phyloP scores from a whole-genome alignment of 2,797 vertebrate genomes.

The Sphenodon punctatus region DNA sequence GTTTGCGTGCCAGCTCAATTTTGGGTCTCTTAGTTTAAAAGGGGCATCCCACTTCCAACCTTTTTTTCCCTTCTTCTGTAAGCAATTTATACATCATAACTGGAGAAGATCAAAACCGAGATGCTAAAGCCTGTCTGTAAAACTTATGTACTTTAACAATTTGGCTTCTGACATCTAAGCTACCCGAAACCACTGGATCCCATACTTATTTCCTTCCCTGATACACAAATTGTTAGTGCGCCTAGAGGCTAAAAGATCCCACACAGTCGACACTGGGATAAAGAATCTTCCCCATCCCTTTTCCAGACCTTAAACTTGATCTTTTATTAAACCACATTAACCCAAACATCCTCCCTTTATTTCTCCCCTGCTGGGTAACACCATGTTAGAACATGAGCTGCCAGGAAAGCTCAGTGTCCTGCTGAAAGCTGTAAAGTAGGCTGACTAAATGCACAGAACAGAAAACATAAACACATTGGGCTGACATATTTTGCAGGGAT shows the following conservation, averaged over 20 bases:
- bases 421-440: constrained; percentile 41
- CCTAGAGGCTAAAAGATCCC: neutral
- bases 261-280: constrained; percentile 1
- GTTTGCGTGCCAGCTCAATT: fast-evolving
- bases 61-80: neutral
- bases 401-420: constrained; percentile 37
- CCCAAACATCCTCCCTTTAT: constrained; percentile 63
- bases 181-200: neutral
- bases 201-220: fast-evolving
- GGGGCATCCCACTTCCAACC: neutral
- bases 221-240: neutral
- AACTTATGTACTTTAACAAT: neutral
- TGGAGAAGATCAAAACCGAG: neutral
- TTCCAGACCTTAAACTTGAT: constrained; percentile 41
- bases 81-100: neutral
- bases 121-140: neutral
- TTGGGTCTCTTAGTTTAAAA: neutral
- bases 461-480: constrained; percentile 33
- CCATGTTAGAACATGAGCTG: constrained; percentile 47
- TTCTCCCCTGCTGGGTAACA: constrained; percentile 60
- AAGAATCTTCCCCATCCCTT: constrained; percentile 21
- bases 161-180: neutral
- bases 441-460: neutral
- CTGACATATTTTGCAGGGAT: neutral
- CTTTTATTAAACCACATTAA: constrained; percentile 64